Base-by-base conservation (phyloP, 2,888 invertebrate species). In the Tachystola acroxantha region DNA sequence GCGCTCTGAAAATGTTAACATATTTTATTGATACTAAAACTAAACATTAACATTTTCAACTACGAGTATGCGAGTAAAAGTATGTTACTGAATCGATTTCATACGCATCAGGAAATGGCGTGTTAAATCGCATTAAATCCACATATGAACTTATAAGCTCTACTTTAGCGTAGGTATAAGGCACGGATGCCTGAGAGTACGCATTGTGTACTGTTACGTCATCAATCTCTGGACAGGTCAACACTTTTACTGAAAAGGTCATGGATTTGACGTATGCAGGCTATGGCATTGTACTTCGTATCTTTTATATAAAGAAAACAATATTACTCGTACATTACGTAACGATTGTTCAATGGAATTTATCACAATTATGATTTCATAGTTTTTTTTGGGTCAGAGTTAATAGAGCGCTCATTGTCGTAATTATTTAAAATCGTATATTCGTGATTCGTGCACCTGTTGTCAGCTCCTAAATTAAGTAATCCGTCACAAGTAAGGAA, bases 1-100 rank as follows among this genome's bases (percentile, higher is more conserved):
- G 91, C 93, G 75, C 94, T 95, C 95, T 95, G 88, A 32, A 88
- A 89, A 45, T 31, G 12, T 7, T 19, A 4, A 16, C n/a, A 32
- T 4, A 12, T 28, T 7, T 11, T 6, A 11, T 11, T 28, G n/a
- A n/a, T n/a, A n/a, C n/a, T n/a, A n/a, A 11, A 4, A 12, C 6
- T 26, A 10, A 26, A 26, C 10, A 26, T 26, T 26, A 6, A 10
- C 26, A 26, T 26, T 6, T 26, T 26, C 10, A 10, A 10, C 6
- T 26, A 10, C 26, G 10, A 7, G 29, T 7, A 11, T 24, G 24
- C n/a, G 24, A 33, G 39, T 35, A 34, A 37, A 32, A 45, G 42
- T 34, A 19, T 35, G 35, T 35, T 35, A 25, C n/a, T 29, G 30
- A 36, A 32, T 37, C 32, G 33, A 35, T 36, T 45, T 22, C 19